Base-by-base conservation (phyloP, 2,888 invertebrate species). In the Noctua janthe region DNA sequence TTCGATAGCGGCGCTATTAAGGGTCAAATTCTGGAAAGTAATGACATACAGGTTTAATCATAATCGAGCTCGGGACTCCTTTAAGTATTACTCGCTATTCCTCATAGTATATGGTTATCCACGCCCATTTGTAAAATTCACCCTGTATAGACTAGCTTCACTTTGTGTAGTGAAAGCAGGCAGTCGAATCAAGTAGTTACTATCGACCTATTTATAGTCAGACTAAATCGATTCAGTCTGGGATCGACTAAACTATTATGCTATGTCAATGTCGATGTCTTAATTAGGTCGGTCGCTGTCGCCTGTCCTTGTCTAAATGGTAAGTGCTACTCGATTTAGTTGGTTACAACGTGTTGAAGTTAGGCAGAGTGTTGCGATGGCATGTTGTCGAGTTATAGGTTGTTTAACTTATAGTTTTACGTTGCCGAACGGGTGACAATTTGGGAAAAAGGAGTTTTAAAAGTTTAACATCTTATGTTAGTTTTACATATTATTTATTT, bases 251-350 rank as follows among this genome's bases (percentile, higher is more conserved):
- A 74, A 83, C 54, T 66, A 79, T 74, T 73, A 59, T 66, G 72
- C 59, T 66, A 71, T 81, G 71, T 78, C 81, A 78, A 78, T 84
- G 74, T 81, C 71, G 74, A 81, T 84, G 49, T 81, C 84, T 71
- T 78, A 84, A 84, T 84, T 84, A 84, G 78, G 78, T 78, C 78
- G 84, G 74, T 74, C 35, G 73, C 23, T 81, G 81, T 76, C 73
- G 66, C 49, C 66, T 76, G 81, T 35, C 73, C 73, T 84, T 80
- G 67, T 81, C 5, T 51, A 62, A 62, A 67, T 43, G 77, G 66
- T 80, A 70, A 71, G 67, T 56, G 56, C 6, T 17, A 15, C 62
- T 72, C 54, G 69, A 72, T 82, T 59, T 43, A 15, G 71, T 71
- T 43, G 70, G 10, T 77, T 51, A 71, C 17, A 51, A 67, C 29